Evolutionary conservation across 2,113 vertebrate species (phyloP), one percentile per base, ranked within the genome.

Genomic region (Gasterosteus aculeatus): DNA sequence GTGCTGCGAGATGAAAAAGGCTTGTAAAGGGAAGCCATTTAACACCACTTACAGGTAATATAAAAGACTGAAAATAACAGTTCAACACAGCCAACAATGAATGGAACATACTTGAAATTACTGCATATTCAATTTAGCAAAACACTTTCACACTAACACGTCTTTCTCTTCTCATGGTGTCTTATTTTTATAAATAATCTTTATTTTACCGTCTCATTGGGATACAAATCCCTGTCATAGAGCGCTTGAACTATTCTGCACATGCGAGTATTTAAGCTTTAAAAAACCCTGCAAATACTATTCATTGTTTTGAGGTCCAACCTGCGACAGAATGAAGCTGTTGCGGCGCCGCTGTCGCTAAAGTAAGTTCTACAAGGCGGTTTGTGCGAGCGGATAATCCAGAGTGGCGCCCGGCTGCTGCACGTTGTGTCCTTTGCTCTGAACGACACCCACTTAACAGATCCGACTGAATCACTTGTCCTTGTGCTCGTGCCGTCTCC

Each of bases 401-500:
- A 1, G 11, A 16, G 7, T 10, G 33, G 3, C 56, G 10, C 54
- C 18, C 26, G 18, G 9, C 12, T 41, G 16, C 47, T 31, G 18
- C 5, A 7, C 2, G 38, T 18, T 3, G 22, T 18, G 62, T 46
- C 38, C 54, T 38, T 38, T 8, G 46, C 31, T n/a, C 4, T 6
- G 6, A 19, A 33, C 33, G 72, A 69, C 31, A 61, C 63, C 10
- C 10, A 29, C 74, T 60, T 14, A 61, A 38, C 41, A n/a, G 19
- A 75, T 10, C 65, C 22, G 69, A n/a, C 59, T 70, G 75, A 67
- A 78, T 68, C 69, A 42, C 82, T 80, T 47, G 84, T 72, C 82
- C 77, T 87, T 80, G 73, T 44, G 0, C 56, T 53, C 11, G 4
- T 44, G 53, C 53, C 0, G 69, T 75, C 59, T 67, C 69, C 46